Conservation (phyloP, 2,888 invertebrate species). For the Malthinus seriepunctatus region DNA sequence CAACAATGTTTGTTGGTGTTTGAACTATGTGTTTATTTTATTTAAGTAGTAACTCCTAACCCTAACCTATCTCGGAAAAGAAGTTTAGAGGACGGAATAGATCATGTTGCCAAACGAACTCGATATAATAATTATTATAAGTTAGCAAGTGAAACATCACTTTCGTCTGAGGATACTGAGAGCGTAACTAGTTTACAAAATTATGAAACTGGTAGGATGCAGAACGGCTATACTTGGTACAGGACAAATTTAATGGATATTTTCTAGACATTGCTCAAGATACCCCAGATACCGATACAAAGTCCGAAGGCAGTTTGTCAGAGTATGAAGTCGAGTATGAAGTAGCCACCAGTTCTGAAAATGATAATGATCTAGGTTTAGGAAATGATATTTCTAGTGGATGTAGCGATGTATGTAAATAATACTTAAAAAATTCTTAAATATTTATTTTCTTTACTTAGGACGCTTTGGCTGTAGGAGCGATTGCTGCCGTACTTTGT, state of each 20-base stretch:
- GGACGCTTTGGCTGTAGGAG: slow-evolving; percentile 40
- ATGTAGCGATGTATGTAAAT: slow-evolving; percentile 56
- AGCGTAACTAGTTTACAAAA: slow-evolving; percentile 67
- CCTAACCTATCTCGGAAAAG: too few species aligned
- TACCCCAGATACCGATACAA: slow-evolving; percentile 50
- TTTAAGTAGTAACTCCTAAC: too few species aligned
- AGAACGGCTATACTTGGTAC: slow-evolving; percentile 3
- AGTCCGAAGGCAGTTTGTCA: slow-evolving; percentile 30
- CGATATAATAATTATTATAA: slow-evolving; percentile 41
- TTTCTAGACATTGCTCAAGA: slow-evolving; percentile 52
- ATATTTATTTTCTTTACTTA: slow-evolving; percentile 24
- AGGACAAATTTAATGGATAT: slow-evolving; percentile 36
- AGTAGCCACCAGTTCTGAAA: slow-evolving; percentile 59
- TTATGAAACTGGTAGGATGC: slow-evolving; percentile 65
- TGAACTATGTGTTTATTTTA: too few species aligned
- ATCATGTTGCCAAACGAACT: slow-evolving; percentile 22
- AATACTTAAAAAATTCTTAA: slow-evolving; percentile 31
- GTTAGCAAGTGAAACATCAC: slow-evolving; percentile 55
- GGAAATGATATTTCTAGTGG: slow-evolving; percentile 57
- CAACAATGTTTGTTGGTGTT: not conserved
- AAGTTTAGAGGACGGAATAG: not conserved
- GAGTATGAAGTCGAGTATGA: slow-evolving; percentile 44
- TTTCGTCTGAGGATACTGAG: slow-evolving; percentile 56
- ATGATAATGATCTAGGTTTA: slow-evolving; percentile 49
- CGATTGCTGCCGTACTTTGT: slow-evolving; percentile 47